Evolutionary conservation across 2,888 invertebrate genomes (phyloP), one percentile per base, ranked within the genome.

Genomic region (Diabrotica balteata): DNA sequence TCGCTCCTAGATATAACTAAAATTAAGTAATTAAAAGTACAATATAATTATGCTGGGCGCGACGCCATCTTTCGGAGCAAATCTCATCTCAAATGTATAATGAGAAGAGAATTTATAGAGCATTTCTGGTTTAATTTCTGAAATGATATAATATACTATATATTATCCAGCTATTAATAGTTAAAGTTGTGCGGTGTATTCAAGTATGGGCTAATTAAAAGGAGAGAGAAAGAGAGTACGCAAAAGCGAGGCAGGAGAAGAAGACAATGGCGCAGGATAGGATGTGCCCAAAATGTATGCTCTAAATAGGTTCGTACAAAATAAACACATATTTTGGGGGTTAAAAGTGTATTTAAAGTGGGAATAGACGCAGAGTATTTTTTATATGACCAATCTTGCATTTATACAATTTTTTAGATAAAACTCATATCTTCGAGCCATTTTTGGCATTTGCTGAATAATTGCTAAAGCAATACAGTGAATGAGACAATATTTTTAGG

Each of bases 111-210:
- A 70, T 75, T 74, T 74, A 72, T 73, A 72, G 67, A 67, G 73
- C 76, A 72, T 76, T 74, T 76, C 77, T 73, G 72, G 71, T 75
- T 73, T 73, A 76, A 76, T 77, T 75, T 76, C 73, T 72, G 72
- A 72, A 75, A 77, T 76, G 72, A 77, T 77, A 76, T 76, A 76
- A 75, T 75, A 72, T 75, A 75, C 75, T 75, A 77, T 77, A 77
- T 77, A 77, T 77, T 77, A 76, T 75, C 64, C 72, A 76, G 73
- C 74, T 75, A 77, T 77, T 77, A 77, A 77, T 77, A 77, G 76
- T 77, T 77, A 75, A 76, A 77, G 76, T 77, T 77, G 75, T 77
- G 76, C 72, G 76, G 76, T 76, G 72, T 73, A 77, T 75, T 77
- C 76, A 77, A 77, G 76, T 76, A 75, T 69, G 72, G 75, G 75